phyloP scores from a whole-genome alignment of 2,797 vertebrate genomes.

The Ctenopoma multispine region DNA sequence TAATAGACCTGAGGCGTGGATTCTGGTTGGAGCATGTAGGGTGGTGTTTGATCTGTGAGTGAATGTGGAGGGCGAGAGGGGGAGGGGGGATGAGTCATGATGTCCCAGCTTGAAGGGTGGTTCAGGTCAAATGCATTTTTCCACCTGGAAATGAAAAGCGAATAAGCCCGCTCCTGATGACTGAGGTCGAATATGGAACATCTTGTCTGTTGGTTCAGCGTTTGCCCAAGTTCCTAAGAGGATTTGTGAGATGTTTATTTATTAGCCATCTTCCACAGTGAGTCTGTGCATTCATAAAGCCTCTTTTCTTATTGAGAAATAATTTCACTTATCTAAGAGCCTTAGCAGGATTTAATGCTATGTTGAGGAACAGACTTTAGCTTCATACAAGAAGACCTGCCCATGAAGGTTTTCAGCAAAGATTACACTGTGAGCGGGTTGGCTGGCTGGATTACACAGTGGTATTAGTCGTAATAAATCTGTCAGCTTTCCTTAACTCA shows the following conservation, averaged over 20 bases:
- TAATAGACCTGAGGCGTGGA: slow-evolving; percentile 1
- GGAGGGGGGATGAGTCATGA: slow-evolving; percentile 63
- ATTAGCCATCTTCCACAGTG: slow-evolving; percentile 67
- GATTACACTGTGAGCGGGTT: slow-evolving; percentile 78
- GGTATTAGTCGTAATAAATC: slow-evolving; percentile 77
- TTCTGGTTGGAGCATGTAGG: slow-evolving; percentile 12
- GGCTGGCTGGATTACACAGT: slow-evolving; percentile 74
- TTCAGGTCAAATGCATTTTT: slow-evolving; percentile 53
- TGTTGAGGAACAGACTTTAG: slow-evolving; percentile 77
- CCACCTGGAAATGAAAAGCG: slow-evolving; percentile 30
- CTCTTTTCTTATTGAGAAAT: slow-evolving; percentile 75
- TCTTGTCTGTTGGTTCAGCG: slow-evolving; percentile 7
- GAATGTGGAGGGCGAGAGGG: not conserved
- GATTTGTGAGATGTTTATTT: slow-evolving; percentile 76
- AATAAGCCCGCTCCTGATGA: slow-evolving; percentile 11
- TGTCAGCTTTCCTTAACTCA: slow-evolving; percentile 72
- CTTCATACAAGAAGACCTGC: slow-evolving; percentile 74
- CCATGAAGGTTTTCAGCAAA: slow-evolving; percentile 78
- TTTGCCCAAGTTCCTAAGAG: slow-evolving; percentile 53
- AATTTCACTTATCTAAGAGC: slow-evolving; percentile 83
- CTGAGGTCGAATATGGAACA: not conserved
- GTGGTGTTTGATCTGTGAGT: slow-evolving; percentile 28
- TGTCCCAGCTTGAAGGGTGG: slow-evolving; percentile 51
- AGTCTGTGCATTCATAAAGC: slow-evolving; percentile 70
- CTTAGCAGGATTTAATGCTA: slow-evolving; percentile 84